phyloP scores from a whole-genome alignment of 2,888 invertebrate genomes.

The Cephonodes hylas region DNA sequence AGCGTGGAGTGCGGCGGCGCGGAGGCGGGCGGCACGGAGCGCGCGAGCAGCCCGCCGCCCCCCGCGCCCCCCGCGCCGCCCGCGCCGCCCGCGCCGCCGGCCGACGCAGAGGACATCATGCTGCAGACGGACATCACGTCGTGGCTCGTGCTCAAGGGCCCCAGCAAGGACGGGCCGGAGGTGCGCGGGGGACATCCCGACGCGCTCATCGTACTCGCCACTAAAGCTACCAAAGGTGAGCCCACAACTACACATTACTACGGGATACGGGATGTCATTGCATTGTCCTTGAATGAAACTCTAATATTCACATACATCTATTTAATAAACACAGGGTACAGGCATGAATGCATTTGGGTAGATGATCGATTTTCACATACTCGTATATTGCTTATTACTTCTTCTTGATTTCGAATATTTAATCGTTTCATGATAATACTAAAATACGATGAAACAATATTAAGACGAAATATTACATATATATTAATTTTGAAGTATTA shows the following conservation, averaged over 20 bases:
- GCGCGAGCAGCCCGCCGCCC: too few relatives aligned
- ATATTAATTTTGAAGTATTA: too few relatives aligned
- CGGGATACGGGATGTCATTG: slow-evolving; percentile 1
- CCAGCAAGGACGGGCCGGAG: slow-evolving; percentile 93
- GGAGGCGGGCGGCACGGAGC: too few relatives aligned
- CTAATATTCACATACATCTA: slow-evolving; percentile 11
- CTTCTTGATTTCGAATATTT: not conserved
- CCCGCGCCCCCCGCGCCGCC: too few relatives aligned
- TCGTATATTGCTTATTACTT: not conserved
- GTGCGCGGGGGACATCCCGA: slow-evolving; percentile 96
- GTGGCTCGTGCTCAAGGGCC: slow-evolving; percentile 89
- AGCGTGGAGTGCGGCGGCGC: slow-evolving; percentile 50
- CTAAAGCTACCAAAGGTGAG: slow-evolving; percentile 93
- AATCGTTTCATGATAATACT: not conserved
- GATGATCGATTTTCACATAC: not conserved
- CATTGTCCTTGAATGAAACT: slow-evolving; percentile 14
- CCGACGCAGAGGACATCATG: slow-evolving; percentile 81
- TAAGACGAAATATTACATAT: not conserved
- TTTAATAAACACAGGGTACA: slow-evolving; percentile 6
- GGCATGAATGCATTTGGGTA: slow-evolving; percentile 19
- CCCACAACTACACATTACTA: not conserved
- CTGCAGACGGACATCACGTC: slow-evolving; percentile 91
- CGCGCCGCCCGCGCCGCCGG: slow-evolving; percentile 33
- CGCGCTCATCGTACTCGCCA: slow-evolving; percentile 97
- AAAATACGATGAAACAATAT: not conserved